Evolutionary conservation across 1,140 invertebrate genomes (phyloP).

Genomic region (Trissolcus basalis): DNA sequence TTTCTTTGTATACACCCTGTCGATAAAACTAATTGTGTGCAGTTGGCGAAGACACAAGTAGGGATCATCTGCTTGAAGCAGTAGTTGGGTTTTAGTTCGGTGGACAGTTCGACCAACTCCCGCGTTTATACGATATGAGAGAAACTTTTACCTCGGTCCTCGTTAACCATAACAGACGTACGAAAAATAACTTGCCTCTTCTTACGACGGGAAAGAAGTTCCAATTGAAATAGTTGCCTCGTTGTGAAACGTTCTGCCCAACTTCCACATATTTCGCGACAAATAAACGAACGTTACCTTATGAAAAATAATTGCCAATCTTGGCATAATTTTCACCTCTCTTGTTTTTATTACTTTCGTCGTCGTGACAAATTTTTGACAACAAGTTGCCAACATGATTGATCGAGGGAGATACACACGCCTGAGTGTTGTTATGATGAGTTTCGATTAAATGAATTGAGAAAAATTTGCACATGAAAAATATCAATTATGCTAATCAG

Average conservation of each 20-base stretch:
- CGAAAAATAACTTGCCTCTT: constrained; percentile 40
- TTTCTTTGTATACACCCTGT: constrained; percentile 47
- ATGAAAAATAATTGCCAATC: not conserved
- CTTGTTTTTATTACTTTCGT: no score
- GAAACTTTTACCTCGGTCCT: constrained; percentile 43
- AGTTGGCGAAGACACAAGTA: constrained; percentile 53
- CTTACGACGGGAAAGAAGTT: constrained; percentile 27
- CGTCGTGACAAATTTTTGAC: no score
- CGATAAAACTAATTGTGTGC: constrained; percentile 58
- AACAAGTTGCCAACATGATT: no score
- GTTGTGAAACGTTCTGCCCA: constrained; percentile 4
- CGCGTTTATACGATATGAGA: constrained; percentile 53
- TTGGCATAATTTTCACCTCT: no score
- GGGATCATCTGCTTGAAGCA: constrained; percentile 54
- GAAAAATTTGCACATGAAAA: no score
- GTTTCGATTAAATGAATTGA: no score
- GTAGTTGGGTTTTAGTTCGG: constrained; percentile 40
- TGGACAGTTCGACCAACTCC: constrained; percentile 43
- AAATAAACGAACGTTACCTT: constrained; percentile 4
- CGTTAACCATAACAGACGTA: constrained; percentile 48
- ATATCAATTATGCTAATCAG: no score
- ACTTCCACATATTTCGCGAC: constrained; percentile 3
- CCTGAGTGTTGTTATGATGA: no score
- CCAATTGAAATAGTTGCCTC: constrained; percentile 27
- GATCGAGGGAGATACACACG: no score